Conservation (phyloP, 2,113 vertebrate genomes). For the Cyanoramphus novaezelandiae region DNA sequence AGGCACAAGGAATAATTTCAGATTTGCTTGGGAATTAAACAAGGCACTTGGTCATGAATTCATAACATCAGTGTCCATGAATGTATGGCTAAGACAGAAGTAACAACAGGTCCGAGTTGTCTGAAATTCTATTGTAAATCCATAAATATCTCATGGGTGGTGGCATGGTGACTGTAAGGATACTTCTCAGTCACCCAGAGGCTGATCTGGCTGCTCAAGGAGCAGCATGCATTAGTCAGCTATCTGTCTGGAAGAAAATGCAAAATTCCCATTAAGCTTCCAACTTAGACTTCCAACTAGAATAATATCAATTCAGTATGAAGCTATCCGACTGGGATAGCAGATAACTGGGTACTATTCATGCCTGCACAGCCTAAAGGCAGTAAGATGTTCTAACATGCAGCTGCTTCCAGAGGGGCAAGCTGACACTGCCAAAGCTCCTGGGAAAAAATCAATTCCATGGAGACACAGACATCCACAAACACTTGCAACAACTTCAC, state of each 20-base stretch:
- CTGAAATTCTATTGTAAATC: neutral
- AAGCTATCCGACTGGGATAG: neutral
- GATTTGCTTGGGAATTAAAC: neutral
- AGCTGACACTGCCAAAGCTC: neutral
- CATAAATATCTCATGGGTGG: accelerated
- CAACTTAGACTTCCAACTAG: too few species aligned
- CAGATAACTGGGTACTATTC: neutral
- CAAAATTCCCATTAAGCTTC: neutral
- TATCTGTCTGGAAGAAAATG: neutral
- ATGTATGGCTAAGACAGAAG: neutral
- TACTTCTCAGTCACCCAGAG: neutral
- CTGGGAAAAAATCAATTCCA: neutral
- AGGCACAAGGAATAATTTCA: neutral
- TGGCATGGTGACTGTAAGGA: accelerated
- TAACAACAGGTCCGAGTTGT: neutral
- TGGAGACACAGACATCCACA: neutral
- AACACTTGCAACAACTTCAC: neutral
- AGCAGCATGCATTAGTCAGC: neutral
- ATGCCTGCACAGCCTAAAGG: neutral
- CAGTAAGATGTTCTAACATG: neutral
- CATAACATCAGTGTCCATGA: neutral
- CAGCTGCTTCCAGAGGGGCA: neutral
- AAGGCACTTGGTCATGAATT: neutral
- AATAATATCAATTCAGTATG: neutral
- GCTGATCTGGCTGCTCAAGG: neutral